Evolutionary conservation across 1,140 invertebrate genomes (phyloP), one percentile per base, ranked within the genome.

Genomic region (Ganaspis sp.): DNA sequence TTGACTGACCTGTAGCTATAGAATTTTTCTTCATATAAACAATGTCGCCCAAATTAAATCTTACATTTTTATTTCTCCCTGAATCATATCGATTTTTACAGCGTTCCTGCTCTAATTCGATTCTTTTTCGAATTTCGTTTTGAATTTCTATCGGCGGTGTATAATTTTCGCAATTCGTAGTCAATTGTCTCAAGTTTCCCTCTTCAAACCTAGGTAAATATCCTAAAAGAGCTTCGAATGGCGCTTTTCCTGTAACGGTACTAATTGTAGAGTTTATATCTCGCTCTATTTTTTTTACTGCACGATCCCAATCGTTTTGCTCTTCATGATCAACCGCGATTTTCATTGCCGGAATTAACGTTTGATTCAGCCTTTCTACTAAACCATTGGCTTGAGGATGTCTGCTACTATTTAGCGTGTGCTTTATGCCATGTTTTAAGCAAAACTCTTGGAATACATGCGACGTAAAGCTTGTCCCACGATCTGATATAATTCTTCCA

Each of bases 251-350:
- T 0, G 73, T 75, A 12, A 58, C 29, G 8, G 64, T 69, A 69
- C 40, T 75, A 3, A 69, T 26, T 1, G 54, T 40, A 0, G 45
- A 75, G 69, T 75, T 75, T 37, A 75, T n/a, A 70, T 75, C 73
- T 2, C 73, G 11, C 23, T 75, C 17, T 23, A 75, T 11, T 17
- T 45, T 34, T 26, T 69, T 40, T n/a, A 75, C 9, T 6, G 23
- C 21, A 11, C 17, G 17, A 21, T 34, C 73, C 49, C 49, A 74
- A 74, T 69, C 73, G 5, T 12, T 19, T 12, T n/a, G n/a, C n/a
- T n/a, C n/a, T n/a, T n/a, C n/a, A n/a, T n/a, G n/a, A n/a, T n/a
- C n/a, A n/a, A n/a, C n/a, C n/a, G n/a, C n/a, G n/a, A n/a, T n/a
- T n/a, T n/a, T n/a, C n/a, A n/a, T n/a, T n/a, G n/a, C n/a, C n/a